These are phyloP conservation scores for Catocala nupta DNA, from an alignment of 2,888 invertebrate genomes.

Conservation along the genomic window DNA sequence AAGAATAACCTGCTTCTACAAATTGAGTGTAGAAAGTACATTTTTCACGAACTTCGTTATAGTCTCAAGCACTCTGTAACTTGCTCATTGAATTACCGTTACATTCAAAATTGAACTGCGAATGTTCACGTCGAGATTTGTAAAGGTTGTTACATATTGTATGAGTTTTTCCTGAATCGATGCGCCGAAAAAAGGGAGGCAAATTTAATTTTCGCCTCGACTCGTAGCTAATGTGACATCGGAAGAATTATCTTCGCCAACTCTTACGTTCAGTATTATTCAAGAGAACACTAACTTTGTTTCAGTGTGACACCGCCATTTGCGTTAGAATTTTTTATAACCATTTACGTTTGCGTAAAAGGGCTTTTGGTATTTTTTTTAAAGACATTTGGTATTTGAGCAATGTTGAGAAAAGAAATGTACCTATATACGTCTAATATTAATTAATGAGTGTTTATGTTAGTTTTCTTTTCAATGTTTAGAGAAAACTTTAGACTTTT, in stretches of 20 bases:
- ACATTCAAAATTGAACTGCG: slow-evolving; percentile 42
- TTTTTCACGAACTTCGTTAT: slow-evolving; percentile 4
- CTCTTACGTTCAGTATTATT: slow-evolving; percentile 41
- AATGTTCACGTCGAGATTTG: slow-evolving; percentile 47
- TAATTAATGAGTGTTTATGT: no score
- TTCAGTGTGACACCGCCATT: slow-evolving; percentile 25
- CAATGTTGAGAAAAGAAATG: neutral
- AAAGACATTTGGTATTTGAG: neutral
- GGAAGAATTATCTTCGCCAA: slow-evolving; percentile 53
- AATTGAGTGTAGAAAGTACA: slow-evolving; percentile 1
- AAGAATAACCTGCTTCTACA: no score
- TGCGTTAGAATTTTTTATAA: slow-evolving; percentile 21
- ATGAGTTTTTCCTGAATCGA: slow-evolving; percentile 48
- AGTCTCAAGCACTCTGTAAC: neutral
- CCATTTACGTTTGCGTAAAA: slow-evolving; percentile 12
- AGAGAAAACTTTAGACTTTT: no score
- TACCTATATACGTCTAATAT: neutral
- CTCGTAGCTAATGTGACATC: slow-evolving; percentile 60
- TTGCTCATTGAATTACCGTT: slow-evolving; percentile 21
- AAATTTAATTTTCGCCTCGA: slow-evolving; percentile 61
- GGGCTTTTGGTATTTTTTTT: slow-evolving; percentile 6
- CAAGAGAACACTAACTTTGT: slow-evolving; percentile 37
- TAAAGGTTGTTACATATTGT: slow-evolving; percentile 51
- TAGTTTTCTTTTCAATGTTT: no score
- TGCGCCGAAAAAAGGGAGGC: slow-evolving; percentile 45